Evolutionary conservation across 2,797 vertebrate species (phyloP).

Genomic region (Dicrostonyx torquatus): DNA sequence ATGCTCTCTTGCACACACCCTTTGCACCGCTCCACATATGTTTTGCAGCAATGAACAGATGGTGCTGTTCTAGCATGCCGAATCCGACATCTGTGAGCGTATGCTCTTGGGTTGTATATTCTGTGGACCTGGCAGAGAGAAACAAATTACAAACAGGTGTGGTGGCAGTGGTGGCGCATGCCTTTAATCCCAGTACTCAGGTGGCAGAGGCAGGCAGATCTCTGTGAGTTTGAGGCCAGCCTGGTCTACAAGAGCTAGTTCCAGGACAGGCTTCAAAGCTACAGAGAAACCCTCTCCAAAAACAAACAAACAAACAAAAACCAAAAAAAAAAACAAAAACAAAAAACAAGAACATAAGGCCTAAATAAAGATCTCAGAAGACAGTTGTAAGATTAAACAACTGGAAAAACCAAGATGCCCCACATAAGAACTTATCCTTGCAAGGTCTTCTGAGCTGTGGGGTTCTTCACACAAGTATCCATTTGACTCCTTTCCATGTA

Average conservation of each 20-base stretch:
- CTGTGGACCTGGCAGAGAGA: constrained; percentile 8
- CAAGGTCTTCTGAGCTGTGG: not conserved
- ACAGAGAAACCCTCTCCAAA: no score
- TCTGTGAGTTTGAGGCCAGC: no score
- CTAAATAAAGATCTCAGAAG: constrained; percentile 5
- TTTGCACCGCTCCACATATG: fast-evolving
- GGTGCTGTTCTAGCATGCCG: no score
- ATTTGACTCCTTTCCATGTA: not conserved
- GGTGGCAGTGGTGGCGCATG: no score
- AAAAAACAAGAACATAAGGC: constrained; percentile 7
- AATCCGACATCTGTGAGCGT: not conserved
- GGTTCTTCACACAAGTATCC: not conserved
- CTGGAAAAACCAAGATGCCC: not conserved
- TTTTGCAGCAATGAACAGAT: not conserved
- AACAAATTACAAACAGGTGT: not conserved
- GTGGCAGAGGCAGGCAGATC: no score
- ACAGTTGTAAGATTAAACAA: constrained; percentile 10
- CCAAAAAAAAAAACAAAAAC: not conserved
- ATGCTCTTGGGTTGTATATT: not conserved
- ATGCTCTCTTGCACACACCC: fast-evolving
- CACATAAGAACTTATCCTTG: not conserved
- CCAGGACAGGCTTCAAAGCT: no score
- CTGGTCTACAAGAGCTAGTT: no score
- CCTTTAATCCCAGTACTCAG: no score
- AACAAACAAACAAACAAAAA: no score